Evolutionary conservation across 2,113 vertebrate genomes (phyloP), one percentile per base, ranked within the genome.

Genomic region (Hemiprocne comata): DNA sequence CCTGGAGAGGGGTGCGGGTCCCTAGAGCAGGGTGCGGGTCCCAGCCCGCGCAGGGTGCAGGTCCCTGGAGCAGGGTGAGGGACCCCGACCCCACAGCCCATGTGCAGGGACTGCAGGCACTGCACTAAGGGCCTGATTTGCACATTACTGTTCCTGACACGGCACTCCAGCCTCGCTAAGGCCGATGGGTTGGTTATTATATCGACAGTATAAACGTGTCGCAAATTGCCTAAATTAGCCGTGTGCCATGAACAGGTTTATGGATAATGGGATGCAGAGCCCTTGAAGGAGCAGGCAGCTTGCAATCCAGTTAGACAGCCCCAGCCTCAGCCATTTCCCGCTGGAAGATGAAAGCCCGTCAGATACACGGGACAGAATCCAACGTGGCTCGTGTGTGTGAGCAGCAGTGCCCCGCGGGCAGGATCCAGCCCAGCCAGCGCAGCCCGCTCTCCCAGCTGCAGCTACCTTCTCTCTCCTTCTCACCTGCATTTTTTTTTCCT

Each of bases 201-300:
- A 89, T 60, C n/a, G 31, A 78, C 88, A 81, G 90, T 65, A 15
- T 64, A 83, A 94, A 91, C 21, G 33, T 71, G 93, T 74, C 28
- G 6, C 91, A 95, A 96, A 96, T 95, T 95, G 95, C 75, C 90
- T 36, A 93, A 96, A 96, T 96, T 94, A 95, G 90, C 90, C 15
- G 0, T 71, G 90, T 80, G 95, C 94, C 92, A 84, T 92, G 96
- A 94, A 81, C 93, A 86, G 60, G 92, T 93, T 95, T 93, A 53
- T 88, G 83, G 93, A 88, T 96, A 95, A 95, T 92, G 79, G 95
- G 93, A 95, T 88, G 90, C 93, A 88, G 91, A 96, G 72, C 67
- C 67, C 85, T 80, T 90, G 85, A 78, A 51, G 78, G 66, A 89
- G 85, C 13, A 91, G 83, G 87, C 85, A 67, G 79, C 82, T 90